Base-by-base conservation (phyloP, 1,140 invertebrate species). In the Eurosta solidaginis region DNA sequence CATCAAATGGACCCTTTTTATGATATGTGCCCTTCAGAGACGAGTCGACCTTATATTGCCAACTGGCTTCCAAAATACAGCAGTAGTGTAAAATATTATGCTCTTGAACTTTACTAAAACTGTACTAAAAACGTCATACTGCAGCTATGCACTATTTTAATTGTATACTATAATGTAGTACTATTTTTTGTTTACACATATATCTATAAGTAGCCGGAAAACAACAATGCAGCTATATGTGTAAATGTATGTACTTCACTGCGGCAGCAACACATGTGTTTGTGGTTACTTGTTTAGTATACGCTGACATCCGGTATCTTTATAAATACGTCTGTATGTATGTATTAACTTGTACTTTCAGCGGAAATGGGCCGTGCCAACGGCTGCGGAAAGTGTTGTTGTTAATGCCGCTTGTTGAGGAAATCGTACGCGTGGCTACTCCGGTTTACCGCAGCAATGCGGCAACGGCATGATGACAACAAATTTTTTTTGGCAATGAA, bases 401-500 rank as follows among this genome's bases (percentile, higher is more conserved):
- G 17, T 36, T 36, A n/a, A n/a, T n/a, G 14, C 17, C 10, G 33
- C 22, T 40, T 17, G n/a, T 36, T 5, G 14, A 42, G 17, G 59
- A 68, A 68, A 68, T 40, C 17, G 17, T 12, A 36, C 59, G 59
- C 59, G 59, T 68, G 33, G 7, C 33, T 22, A 20, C 59, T 20
- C n/a, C 59, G 33, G 59, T 40, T 40, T 14, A 10, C 29, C 59
- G 17, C 59, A 68, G 33, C 33, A 20, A 20, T 42, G 59, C 59
- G 33, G 33, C 33, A 40, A n/a, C 59, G 7, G 49, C 49, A 3
- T 40, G 36, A 40, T 68, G 59, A 68, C 59, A 68, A 42, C 59
- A 40, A 68, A 68, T 20, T 68, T n/a, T n/a, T n/a, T 68, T 68
- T 68, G 59, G 59, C 59, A 68, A 68, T 68, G 59, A 68, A 36